Percentiles rank a stretch among this genome's conserved stretches.
phyloP scores from a whole-genome alignment of 2,113 vertebrate genomes.

The Candoia aspera region DNA sequence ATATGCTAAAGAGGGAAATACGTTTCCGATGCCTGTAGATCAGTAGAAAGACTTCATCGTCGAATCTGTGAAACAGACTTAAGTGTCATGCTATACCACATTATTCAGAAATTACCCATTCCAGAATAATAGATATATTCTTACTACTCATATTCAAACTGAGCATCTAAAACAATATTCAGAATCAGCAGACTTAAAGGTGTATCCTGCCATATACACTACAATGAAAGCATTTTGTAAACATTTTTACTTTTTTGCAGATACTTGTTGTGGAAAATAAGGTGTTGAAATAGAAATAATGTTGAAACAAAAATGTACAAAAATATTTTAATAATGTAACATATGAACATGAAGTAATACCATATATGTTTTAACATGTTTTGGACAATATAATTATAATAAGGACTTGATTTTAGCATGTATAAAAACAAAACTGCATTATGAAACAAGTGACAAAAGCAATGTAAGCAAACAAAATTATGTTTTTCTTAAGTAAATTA shows the following conservation, averaged over 20 bases:
- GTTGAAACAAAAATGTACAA: conserved; percentile 68
- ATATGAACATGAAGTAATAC: conserved; percentile 59
- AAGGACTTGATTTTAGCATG: conserved; percentile 56
- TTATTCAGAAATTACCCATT: not conserved
- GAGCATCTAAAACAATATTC: not conserved
- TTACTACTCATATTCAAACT: not conserved
- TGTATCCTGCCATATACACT: conserved; percentile 18
- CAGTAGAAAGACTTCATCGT: not conserved
- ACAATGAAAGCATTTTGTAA: conserved; percentile 37
- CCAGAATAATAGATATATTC: not conserved
- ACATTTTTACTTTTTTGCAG: not conserved
- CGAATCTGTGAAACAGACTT: not conserved
- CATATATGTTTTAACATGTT: conserved; percentile 58
- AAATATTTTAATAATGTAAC: conserved; percentile 77
- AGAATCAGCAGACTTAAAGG: not conserved
- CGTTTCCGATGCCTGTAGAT: not conserved
- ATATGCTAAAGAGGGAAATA: not conserved
- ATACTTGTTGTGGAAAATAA: conserved; percentile 49
- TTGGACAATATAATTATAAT: conserved; percentile 46
- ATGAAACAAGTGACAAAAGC: conserved; percentile 44
- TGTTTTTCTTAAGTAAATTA: conserved; percentile 61
- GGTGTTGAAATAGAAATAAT: conserved; percentile 64
- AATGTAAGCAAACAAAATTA: conserved; percentile 39
- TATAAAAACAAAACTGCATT: conserved; percentile 42
- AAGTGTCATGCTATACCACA: not conserved